Evolutionary conservation across 2,888 invertebrate genomes (phyloP), one percentile per base, ranked within the genome.

Genomic region (Eudasyphora cyanicolor): DNA sequence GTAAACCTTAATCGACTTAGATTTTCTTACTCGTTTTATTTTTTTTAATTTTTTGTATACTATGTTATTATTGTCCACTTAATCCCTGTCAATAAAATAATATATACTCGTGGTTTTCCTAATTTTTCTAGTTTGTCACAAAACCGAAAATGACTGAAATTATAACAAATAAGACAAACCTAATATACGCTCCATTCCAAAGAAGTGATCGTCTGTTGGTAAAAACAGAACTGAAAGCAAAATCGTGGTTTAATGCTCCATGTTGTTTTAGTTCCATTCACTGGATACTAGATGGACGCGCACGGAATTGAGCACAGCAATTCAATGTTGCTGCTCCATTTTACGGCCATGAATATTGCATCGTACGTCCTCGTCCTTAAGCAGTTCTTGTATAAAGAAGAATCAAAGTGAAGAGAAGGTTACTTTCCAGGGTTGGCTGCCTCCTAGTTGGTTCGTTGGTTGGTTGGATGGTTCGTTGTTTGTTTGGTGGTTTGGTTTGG

Each of bases 401-500:
- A 17, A 54, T 54, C 21, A 24, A 10, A 24, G 24, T 54, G 21
- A n/a, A n/a, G 54, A 24, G 49, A 2, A 17, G 49, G 14, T 45
- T 17, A 51, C 4, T 38, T n/a, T n/a, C n/a, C n/a, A n/a, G n/a
- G 38, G 6, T 12, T 38, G 10, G 38, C 70, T 70, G 76, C 35
- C 17, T 54, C 42, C 14, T 8, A 54, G 69, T 27, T 82, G 29
- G 19, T 35, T 74, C 62, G 21, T 45, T 69, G 35, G 60, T 49
- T 51, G 45, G 38, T 21, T 38, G 71, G 73, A 54, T 29, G 73
- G 45, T 45, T 54, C 17, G 51, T 32, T 49, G 21, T 10, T 71
- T 54, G 8, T 32, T 38, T 35, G 71, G 79, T 32, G 75, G 79
- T 10, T n/a, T n/a, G n/a, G n/a, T n/a, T n/a, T 71, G 45, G 71